Evolutionary conservation across 2,113 vertebrate genomes (phyloP).

Genomic region (Columba janthina): DNA sequence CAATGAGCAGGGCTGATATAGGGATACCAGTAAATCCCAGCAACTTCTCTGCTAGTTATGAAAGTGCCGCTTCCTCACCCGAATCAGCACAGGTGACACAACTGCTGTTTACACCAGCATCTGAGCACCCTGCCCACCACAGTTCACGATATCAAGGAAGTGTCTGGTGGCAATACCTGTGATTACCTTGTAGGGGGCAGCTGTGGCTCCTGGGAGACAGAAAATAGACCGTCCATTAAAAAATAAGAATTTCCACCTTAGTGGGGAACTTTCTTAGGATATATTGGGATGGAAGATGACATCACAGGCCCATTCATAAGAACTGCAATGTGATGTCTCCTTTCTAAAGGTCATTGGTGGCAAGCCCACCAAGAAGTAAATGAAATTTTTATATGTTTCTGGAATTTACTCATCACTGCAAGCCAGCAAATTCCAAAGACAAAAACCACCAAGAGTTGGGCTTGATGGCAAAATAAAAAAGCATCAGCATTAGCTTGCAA

Average conservation of each 20-base stretch:
- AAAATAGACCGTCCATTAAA: background rate
- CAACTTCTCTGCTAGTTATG: background rate
- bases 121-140: background rate
- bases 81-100: background rate
- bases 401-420: background rate
- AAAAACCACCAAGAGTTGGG: background rate
- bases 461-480: background rate
- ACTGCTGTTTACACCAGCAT: background rate
- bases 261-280: background rate
- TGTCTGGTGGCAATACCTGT: background rate
- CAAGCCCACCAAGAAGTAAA: background rate
- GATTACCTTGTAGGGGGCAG: background rate
- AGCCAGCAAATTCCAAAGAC: background rate
- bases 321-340: background rate
- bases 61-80: background rate
- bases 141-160: background rate
- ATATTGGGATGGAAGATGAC: background rate
- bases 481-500: background rate
- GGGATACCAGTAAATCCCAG: background rate
- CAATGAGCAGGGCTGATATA: background rate
- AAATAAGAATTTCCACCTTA: background rate
- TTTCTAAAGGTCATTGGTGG: background rate
- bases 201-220: background rate
- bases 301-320: background rate
- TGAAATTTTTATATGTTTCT: background rate